Base-by-base conservation (phyloP, 2,797 vertebrate species). In the Perdix hodgsoniae region DNA sequence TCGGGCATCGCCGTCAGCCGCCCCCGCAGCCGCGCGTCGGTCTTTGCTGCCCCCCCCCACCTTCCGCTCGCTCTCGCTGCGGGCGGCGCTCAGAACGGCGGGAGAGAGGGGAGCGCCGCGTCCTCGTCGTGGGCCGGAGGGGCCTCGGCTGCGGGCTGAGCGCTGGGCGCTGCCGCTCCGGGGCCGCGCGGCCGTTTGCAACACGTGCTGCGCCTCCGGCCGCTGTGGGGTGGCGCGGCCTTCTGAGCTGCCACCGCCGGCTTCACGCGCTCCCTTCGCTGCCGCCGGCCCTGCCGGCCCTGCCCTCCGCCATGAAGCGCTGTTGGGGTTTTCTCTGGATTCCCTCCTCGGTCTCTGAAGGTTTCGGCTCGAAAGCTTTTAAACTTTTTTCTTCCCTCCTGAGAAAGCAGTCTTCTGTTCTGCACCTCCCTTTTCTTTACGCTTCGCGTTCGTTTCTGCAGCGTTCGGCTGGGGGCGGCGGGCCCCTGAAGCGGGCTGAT, bases 181-280 rank as follows among this genome's bases (percentile, higher is more conserved):
- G 27, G 49, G 52, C 45, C 45, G 10, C 11, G 29, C 52, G 29
- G 52, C 52, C 52, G 16, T 31, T 31, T 31, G 27, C 54, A 12
- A 31, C 54, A n/a, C 54, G 54, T 57, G 54, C 54, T 14, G 54
- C 54, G 54, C 31, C 11, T 11, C 17, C 52, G 52, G 73, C 10
- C 64, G 10, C 44, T 40, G 16, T 19, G 54, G 11, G 54, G 54
- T 18, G 2, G 31, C 21, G n/a, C 29, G 4, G 37, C 64, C 42
- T 27, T 5, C 15, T 17, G 52, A 11, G 54, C 31, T 14, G 19
- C 47, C 47, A 1, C 44, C 16, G 2, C 44, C 10, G 69, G 64
- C 5, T 35, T 35, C 5, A 0, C 3, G 10, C 16, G 5, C 21
- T 52, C 26, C 49, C 14, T n/a, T n/a, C n/a, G n/a, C n/a, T n/a